Conservation (phyloP, 1,140 invertebrate species). For the Heterodera carotae region DNA sequence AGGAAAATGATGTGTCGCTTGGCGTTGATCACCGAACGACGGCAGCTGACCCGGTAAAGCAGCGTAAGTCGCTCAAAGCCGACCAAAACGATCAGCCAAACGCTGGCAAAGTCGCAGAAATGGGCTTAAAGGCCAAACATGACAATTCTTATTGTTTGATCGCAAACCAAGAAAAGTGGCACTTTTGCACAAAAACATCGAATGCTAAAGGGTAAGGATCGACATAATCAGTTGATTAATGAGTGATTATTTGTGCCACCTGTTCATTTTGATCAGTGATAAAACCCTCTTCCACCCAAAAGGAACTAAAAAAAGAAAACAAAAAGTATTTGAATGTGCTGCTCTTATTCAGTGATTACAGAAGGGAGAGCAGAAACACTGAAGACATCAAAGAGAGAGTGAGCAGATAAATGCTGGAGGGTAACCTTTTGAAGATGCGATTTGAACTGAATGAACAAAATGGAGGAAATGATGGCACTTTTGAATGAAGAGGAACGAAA, state of each 20-base stretch:
- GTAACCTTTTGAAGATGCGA: constrained; percentile 54
- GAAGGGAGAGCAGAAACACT: constrained; percentile 30
- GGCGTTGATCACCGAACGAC: constrained; percentile 49
- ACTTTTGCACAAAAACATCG: constrained; percentile 53
- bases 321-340: background rate
- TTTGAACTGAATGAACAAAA: constrained; percentile 48
- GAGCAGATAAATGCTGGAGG: constrained; percentile 58
- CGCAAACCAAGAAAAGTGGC: constrained; percentile 44
- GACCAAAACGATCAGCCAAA: constrained; percentile 60
- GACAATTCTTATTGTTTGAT: constrained; percentile 5
- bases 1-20: constrained; percentile 52
- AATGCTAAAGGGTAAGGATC: constrained; percentile 37
- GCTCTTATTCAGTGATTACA: constrained; percentile 8
- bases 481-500: background rate
- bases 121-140: constrained; percentile 32
- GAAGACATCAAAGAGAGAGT: constrained; percentile 56
- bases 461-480: too few relatives aligned
- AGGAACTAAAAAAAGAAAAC: constrained; percentile 18
- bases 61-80: constrained; percentile 55
- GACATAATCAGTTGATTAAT: too few relatives aligned
- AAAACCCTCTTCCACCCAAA: constrained; percentile 62
- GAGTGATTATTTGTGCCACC: background rate
- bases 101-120: constrained; percentile 57
- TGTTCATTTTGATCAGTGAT: constrained; percentile 48
- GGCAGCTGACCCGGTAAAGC: constrained; percentile 56